Evolutionary conservation across 2,888 invertebrate species (phyloP).

Genomic region (Hyles lineata): DNA sequence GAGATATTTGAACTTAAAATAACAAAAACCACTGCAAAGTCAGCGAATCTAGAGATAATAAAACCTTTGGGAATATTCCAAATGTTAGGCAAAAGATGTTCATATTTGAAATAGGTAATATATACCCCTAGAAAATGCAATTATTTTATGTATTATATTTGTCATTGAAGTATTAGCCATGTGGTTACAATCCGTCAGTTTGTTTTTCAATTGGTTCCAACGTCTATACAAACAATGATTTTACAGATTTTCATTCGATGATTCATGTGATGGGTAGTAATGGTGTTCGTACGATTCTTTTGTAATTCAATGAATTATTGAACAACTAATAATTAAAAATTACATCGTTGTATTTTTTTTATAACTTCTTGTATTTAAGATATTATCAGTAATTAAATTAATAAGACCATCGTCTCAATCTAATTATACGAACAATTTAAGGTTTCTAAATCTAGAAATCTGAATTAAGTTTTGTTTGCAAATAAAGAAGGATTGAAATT

Average conservation of each 20-base stretch:
- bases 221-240: conserved; percentile 11
- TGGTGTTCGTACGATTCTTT: neutral
- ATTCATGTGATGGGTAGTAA: neutral
- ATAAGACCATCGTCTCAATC: neutral
- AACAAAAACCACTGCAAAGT: too few relatives aligned
- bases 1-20: too few relatives aligned
- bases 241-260: conserved; percentile 1
- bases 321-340: too few relatives aligned
- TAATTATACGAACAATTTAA: too few relatives aligned
- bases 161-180: neutral
- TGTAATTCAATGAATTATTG: neutral
- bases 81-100: too few relatives aligned
- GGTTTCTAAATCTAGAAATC: too few relatives aligned
- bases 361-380: neutral
- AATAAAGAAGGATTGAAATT: neutral
- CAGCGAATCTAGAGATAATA: too few relatives aligned
- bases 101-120: too few relatives aligned
- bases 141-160: neutral
- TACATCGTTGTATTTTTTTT: neutral
- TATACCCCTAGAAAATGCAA: too few relatives aligned
- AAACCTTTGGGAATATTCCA: too few relatives aligned
- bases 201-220: neutral
- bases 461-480: too few relatives aligned
- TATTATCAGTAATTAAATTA: neutral
- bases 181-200: neutral